A percentile compares a stretch with the other conserved stretches of the same genome.
Evolutionary conservation across 2,113 vertebrate species (phyloP).

Genomic region (Butorides virescens): DNA sequence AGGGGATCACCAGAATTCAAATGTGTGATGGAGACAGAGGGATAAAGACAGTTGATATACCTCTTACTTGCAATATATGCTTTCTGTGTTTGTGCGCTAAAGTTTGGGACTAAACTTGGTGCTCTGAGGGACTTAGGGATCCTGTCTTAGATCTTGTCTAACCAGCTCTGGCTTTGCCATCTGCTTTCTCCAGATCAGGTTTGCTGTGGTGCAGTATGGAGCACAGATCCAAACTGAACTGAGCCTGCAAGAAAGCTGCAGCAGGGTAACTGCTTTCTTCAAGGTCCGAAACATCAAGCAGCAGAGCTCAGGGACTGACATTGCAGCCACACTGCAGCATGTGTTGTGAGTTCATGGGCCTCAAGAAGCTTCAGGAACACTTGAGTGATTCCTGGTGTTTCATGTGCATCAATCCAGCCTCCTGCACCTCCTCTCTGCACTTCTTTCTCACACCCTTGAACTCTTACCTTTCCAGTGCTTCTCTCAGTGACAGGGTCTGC

Average conservation of each 20-base stretch:
- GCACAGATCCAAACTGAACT: constrained; percentile 69
- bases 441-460: background rate
- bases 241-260: constrained; percentile 66
- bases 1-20: background rate
- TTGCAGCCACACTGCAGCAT: constrained; percentile 75
- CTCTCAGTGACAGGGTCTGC: background rate
- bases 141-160: background rate
- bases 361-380: background rate
- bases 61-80: background rate
- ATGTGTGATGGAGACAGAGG: background rate
- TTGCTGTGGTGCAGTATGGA: constrained; percentile 80
- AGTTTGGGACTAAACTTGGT: background rate
- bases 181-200: constrained; percentile 69
- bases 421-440: background rate
- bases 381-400: background rate
- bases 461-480: background rate
- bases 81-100: background rate
- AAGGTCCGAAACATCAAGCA: constrained; percentile 69
- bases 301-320: constrained; percentile 51
- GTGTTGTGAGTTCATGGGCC: constrained; percentile 74
- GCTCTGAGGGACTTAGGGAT: background rate
- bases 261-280: constrained; percentile 10
- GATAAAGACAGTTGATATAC: background rate
- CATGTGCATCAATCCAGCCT: background rate
- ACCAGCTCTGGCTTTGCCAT: background rate